phyloP scores from a whole-genome alignment of 2,888 invertebrate species.

The Morpho deidamia region DNA sequence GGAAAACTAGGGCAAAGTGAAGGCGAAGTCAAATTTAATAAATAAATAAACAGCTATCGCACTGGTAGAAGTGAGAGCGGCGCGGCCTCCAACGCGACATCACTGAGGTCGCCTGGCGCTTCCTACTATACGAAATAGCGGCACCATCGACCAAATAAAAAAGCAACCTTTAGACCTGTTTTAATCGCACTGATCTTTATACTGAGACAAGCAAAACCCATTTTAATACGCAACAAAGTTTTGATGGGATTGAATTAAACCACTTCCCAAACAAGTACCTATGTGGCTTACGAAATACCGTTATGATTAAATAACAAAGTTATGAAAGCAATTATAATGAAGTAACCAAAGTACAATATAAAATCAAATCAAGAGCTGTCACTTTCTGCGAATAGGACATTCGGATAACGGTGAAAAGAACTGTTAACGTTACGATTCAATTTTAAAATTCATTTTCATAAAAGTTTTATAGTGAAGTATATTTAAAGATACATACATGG shows the following conservation, averaged over 20 bases:
- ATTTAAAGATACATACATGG: background rate
- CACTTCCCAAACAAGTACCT: background rate
- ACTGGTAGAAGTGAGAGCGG: conserved; percentile 46
- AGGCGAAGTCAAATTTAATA: conserved; percentile 16
- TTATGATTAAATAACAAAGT: conserved; percentile 1
- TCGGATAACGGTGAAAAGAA: conserved; percentile 17
- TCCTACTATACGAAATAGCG: conserved; percentile 37
- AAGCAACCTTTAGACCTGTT: conserved; percentile 10
- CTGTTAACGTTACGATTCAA: conserved; percentile 21
- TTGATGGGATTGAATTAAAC: background rate
- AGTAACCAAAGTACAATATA: background rate
- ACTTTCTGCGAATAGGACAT: background rate
- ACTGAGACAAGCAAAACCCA: no score
- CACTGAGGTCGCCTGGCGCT: conserved; percentile 56
- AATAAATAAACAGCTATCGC: conserved; percentile 20
- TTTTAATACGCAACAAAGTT: no score
- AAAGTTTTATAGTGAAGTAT: conserved; percentile 3
- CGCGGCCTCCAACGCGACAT: conserved; percentile 50
- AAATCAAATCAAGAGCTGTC: conserved; percentile 1
- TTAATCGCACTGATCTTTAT: background rate
- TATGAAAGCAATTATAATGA: background rate
- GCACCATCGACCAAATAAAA: conserved; percentile 13
- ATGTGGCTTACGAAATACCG: background rate
- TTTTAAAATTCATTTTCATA: conserved; percentile 17
- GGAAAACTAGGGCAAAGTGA: conserved; percentile 24